Base-by-base conservation (phyloP, 2,888 invertebrate genomes). In the Tetropium fuscum region DNA sequence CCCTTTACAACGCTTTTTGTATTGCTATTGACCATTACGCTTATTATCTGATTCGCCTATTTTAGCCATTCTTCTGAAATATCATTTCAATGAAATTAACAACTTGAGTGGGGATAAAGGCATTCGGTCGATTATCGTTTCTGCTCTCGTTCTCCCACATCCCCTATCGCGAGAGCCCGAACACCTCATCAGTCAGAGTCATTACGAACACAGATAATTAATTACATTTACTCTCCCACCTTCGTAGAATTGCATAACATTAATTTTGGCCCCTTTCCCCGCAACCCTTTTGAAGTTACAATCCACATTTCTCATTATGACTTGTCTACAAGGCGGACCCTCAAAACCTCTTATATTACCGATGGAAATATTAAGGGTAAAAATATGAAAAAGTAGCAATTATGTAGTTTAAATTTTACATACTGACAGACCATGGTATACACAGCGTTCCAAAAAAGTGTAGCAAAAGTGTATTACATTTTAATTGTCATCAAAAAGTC, bases 141-240 rank as follows among this genome's bases (percentile, higher is more conserved):
- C 76, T 70, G 74, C 71, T 72, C 72, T 71, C 71, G 68, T 70
- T 68, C 69, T 60, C 68, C 58, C 36, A 56, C 54, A 32, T 48
- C 66, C 66, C 65, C 69, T 66, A 72, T 67, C 69, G 74, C 75
- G 70, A 73, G 70, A 48, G 70, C 75, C 79, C 78, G 79, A 81
- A 81, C 81, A 82, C 81, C 85, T 85, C 85, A 85, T 85, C 85
- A 86, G 85, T 85, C 85, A 85, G 86, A 86, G 85, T 86, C 86
- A 86, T 86, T 86, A 85, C 81, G 81, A 81, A 81, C 81, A 80
- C 84, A 85, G 85, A 85, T 85, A 85, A 85, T 85, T 86, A 85
- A 85, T 86, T 86, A 86, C 86, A 85, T 85, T 86, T 84, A 84
- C 83, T 84, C 81, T 82, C 84, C 83, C 83, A 83, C 83, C 84